Base-by-base conservation (phyloP, 1,140 invertebrate species). In the Popillia japonica region DNA sequence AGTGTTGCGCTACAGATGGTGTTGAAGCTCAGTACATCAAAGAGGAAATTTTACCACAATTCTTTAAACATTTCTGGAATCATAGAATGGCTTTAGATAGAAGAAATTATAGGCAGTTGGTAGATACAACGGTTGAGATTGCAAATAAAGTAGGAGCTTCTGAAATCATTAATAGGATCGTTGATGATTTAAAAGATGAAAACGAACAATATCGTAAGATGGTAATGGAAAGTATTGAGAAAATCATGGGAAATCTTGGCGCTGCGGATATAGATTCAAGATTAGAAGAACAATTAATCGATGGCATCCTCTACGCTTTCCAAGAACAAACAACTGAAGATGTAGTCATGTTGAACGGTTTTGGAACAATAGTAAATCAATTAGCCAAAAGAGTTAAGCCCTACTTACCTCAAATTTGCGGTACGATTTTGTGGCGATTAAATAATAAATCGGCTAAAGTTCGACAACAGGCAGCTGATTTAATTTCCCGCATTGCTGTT, bases 211-310 rank as follows among this genome's bases (percentile, higher is more conserved):
- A 99, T 87, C 91, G 99, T 79, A 99, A 99, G 90, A 99, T 99
- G 98, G 98, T 99, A 0, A 99, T 99, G 97, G 99, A 99, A 87
- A 99, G 97, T 0, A 99, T 99, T 80, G 99, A 99, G 87, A 99
- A 99, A 87, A 96, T 99, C 78, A 97, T 99, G 92, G 96, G 95
- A 6, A 68, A 99, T 87, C 90, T 99, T 20, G 99, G 99, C 42
- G 98, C 98, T 0, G 96, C 97, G 0, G 98, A 99, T 86, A 98
- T 99, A 72, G 98, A 99, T 87, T 98, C 96, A 0, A 90, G 98
- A 59, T 88, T 99, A 0, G 99, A 99, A 87, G 99, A 99, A 88
- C 98, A 99, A 85, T 91, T 99, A 10, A 99, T 99, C 87, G 98
- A 99, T 85, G 99, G 99, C 82, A 99, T 99, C 83, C 88, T 99